Evolutionary conservation across 2,888 invertebrate species (phyloP).

Genomic region (Tridacna gigas): DNA sequence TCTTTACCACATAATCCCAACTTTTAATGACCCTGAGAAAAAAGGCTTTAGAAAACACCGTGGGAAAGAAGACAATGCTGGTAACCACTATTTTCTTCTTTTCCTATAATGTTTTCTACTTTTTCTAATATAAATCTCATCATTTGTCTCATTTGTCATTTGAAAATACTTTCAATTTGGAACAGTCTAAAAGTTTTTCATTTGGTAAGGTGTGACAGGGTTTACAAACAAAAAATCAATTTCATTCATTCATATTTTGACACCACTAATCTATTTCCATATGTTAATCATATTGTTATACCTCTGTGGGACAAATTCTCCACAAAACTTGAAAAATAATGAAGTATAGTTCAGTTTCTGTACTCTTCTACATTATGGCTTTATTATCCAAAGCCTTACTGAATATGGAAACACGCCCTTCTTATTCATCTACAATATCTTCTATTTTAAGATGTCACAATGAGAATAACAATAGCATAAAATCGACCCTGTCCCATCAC

Average conservation of each 20-base stretch:
- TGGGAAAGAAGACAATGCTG: too few species aligned
- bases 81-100: not conserved
- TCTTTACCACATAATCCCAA: too few species aligned
- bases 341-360: constrained; percentile 16
- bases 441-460: constrained; percentile 17
- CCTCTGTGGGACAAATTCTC: constrained; percentile 6
- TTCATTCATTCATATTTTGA: constrained; percentile 25
- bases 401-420: constrained; percentile 18
- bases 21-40: too few species aligned
- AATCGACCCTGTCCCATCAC: not conserved
- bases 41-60: too few species aligned
- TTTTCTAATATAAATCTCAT: too few species aligned
- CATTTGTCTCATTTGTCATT: too few species aligned
- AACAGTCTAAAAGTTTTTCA: not conserved
- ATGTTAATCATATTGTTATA: constrained; percentile 37
- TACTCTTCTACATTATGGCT: constrained; percentile 12
- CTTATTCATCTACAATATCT: constrained; percentile 18
- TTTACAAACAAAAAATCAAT: not conserved
- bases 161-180: not conserved
- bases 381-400: constrained; percentile 18
- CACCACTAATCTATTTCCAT: constrained; percentile 24
- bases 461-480: constrained; percentile 19
- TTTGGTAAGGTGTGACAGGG: not conserved
- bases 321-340: constrained; percentile 12
- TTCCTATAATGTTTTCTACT: too few species aligned